These are phyloP conservation scores for Rattus norvegicus DNA, from an alignment of 2,113 vertebrate species.

Conservation along the genomic window DNA sequence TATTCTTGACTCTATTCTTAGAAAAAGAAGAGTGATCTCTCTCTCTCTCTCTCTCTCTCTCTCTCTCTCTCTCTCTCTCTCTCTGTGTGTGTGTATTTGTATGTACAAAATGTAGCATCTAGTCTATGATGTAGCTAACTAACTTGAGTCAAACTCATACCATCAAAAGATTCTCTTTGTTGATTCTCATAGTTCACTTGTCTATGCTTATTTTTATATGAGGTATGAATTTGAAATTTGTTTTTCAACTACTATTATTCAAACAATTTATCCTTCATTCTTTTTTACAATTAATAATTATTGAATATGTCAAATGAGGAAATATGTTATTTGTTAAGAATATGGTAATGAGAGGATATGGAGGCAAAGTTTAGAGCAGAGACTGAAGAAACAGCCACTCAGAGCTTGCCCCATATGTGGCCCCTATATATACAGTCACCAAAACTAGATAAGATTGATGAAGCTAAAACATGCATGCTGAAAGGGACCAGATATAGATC, in stretches of 20 bases:
- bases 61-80: too few species aligned
- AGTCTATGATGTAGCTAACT: neutral
- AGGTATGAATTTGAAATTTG: neutral
- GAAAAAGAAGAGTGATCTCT: neutral
- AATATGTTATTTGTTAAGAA: neutral
- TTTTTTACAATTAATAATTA: constrained; percentile 26
- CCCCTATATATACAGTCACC: too few species aligned
- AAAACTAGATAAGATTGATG: too few species aligned
- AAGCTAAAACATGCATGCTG: too few species aligned
- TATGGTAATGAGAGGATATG: neutral
- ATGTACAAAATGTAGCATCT: neutral
- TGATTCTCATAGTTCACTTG: neutral
- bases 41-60: too few species aligned
- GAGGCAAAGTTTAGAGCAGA: too few species aligned
- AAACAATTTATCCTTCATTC: neutral
- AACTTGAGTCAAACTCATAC: neutral
- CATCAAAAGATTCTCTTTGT: neutral
- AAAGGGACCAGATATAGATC: too few species aligned
- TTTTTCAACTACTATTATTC: neutral
- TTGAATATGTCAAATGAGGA: neutral
- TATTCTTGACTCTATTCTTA: neutral
- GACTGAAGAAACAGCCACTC: too few species aligned
- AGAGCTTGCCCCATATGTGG: too few species aligned
- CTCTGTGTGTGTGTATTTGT: too few species aligned
- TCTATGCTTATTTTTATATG: neutral